These are phyloP conservation scores for Anolis sagrei DNA, from an alignment of 2,113 vertebrate genomes.

Conservation along the genomic window DNA sequence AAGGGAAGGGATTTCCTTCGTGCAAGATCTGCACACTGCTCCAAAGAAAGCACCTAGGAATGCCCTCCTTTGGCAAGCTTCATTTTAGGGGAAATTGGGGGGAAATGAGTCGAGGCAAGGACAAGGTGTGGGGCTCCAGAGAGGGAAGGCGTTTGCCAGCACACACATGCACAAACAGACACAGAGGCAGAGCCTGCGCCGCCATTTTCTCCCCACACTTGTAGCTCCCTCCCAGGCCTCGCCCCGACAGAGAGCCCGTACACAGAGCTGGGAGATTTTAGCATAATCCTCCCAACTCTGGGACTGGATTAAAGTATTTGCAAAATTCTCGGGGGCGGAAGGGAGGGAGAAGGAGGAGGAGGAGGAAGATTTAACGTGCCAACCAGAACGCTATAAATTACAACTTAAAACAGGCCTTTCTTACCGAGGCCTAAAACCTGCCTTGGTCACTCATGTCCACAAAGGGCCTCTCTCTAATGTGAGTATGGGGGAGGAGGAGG, in stretches of 20 bases:
- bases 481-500: too few relatives aligned
- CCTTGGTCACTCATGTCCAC: constrained; percentile 62
- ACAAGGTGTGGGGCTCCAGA: background rate
- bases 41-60: background rate
- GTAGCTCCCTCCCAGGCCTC: constrained; percentile 61
- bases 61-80: background rate
- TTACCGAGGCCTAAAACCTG: constrained; percentile 21
- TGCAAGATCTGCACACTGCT: constrained; percentile 24
- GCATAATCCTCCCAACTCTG: constrained; percentile 53
- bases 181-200: constrained; percentile 47
- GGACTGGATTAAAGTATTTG: constrained; percentile 71
- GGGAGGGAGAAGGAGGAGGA: constrained; percentile 8
- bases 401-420: background rate
- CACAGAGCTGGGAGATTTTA: constrained; percentile 54
- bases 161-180: background rate
- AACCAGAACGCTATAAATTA: constrained; percentile 11
- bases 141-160: background rate
- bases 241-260: background rate
- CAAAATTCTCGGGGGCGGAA: constrained; percentile 48
- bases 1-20: constrained; percentile 44
- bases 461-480: constrained; percentile 13
- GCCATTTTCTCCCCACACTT: constrained; percentile 77
- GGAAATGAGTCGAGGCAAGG: background rate
- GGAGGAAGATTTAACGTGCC: constrained; percentile 24
- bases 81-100: background rate